Evolutionary conservation across 2,113 vertebrate genomes (phyloP), one percentile per base, ranked within the genome.

Genomic region (Diadophis punctatus): DNA sequence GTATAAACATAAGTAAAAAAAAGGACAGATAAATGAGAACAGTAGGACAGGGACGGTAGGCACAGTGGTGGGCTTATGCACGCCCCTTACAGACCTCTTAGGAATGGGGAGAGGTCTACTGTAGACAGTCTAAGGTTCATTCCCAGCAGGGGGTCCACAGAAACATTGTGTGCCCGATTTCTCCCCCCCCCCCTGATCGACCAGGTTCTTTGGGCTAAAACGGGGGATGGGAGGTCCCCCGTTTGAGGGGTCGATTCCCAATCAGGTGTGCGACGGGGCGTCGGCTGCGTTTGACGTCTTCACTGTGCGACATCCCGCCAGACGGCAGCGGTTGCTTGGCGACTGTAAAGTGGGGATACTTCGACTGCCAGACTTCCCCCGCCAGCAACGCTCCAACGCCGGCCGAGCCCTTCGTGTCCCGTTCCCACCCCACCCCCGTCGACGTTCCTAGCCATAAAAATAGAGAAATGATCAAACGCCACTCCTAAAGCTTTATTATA

Each of bases 111-210:
- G n/a, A n/a, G n/a, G n/a, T n/a, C n/a, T n/a, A n/a, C n/a, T n/a
- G n/a, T n/a, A n/a, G n/a, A n/a, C n/a, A n/a, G n/a, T n/a, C n/a
- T n/a, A n/a, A n/a, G n/a, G n/a, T n/a, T n/a, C 68, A 80, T 39
- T 39, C 34, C 34, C 68, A 80, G 16, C 30, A 46, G 14, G 68
- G 63, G 27, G 10, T 8, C 16, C 68, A 74, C 14, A 74, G n/a
- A 74, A 74, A 74, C 4, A 8, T 20, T 8, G 7, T 8, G 3
- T 4, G 5, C 16, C 63, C 63, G 5, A 3, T n/a, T n/a, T n/a
- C 0, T 0, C 63, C 68, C 34, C 68, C 8, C 1, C 22, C 1
- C n/a, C 6, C 12, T 7, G 18, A 80, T 22, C 8, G 18, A n/a
- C 34, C 34, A 20, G 18, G 7, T 22, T 39, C 18, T 39, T 39